phyloP scores from a whole-genome alignment of 2,113 vertebrate species.

The Corythoichthys haematopterus region DNA sequence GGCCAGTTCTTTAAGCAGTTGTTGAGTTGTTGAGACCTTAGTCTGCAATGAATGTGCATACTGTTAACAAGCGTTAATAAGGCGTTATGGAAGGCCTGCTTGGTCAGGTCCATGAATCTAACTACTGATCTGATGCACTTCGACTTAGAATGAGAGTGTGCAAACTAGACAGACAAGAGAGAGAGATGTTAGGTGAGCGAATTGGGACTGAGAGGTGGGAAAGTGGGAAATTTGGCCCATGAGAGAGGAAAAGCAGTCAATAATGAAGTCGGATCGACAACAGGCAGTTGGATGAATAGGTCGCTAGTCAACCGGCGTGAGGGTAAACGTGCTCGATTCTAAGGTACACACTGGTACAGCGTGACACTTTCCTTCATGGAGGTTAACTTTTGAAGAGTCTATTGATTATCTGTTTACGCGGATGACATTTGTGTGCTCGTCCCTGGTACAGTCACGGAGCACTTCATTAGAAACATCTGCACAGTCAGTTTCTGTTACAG shows the following conservation, averaged over 20 bases:
- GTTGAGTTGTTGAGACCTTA: background rate
- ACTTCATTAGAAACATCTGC: background rate
- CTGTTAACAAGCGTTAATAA: slow-evolving; percentile 65
- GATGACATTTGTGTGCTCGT: background rate
- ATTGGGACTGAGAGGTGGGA: slow-evolving; percentile 38
- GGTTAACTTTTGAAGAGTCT: background rate
- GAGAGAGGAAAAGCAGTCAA: slow-evolving; percentile 36
- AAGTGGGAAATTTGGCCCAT: slow-evolving; percentile 36
- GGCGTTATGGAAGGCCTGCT: slow-evolving; percentile 65
- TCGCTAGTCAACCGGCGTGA: background rate
- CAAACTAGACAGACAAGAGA: slow-evolving; percentile 37
- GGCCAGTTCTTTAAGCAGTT: too few relatives aligned
- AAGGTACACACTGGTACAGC: background rate
- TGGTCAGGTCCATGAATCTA: slow-evolving; percentile 67
- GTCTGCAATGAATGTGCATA: slow-evolving; percentile 36
- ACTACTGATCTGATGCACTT: slow-evolving; percentile 68
- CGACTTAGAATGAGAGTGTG: slow-evolving; percentile 52
- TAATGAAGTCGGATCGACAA: slow-evolving; percentile 24
- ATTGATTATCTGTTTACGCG: background rate
- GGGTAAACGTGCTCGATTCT: background rate
- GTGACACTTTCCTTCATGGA: background rate
- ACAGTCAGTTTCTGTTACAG: background rate
- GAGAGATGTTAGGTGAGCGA: slow-evolving; percentile 31
- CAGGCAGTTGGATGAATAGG: slow-evolving; percentile 12
- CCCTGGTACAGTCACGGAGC: background rate